These are phyloP conservation scores for Sinella curviseta DNA, from an alignment of 1,140 invertebrate species.

Conservation along the genomic window DNA sequence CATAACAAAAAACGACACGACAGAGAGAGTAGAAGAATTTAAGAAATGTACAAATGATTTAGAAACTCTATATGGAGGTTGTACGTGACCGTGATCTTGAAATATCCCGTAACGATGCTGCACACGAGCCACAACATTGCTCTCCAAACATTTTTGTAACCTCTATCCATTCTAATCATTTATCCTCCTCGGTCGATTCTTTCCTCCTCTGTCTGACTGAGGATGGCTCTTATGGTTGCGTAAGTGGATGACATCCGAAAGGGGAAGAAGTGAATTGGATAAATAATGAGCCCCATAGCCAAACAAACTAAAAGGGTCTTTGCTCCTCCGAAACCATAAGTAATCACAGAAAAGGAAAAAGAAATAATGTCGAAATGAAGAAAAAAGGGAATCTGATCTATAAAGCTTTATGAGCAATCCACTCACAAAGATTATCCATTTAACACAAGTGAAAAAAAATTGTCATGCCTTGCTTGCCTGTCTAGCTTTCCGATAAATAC, in stretches of 20 bases:
- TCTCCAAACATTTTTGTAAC: neutral
- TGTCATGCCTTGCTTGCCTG: slow-evolving; percentile 1
- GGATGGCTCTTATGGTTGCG: no score
- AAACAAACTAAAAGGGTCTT: no score
- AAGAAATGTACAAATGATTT: no score
- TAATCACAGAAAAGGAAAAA: no score
- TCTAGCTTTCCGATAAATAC: neutral
- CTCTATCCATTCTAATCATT: slow-evolving; percentile 1
- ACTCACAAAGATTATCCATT: slow-evolving; percentile 14
- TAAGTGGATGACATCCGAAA: neutral
- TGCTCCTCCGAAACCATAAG: no score
- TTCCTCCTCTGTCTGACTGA: no score
- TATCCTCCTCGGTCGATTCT: neutral
- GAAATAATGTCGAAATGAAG: no score
- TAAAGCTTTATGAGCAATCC: neutral
- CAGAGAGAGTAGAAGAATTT: neutral
- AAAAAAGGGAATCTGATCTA: neutral
- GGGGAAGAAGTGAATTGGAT: neutral
- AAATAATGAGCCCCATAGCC: neutral
- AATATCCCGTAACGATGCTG: neutral
- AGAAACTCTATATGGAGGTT: no score
- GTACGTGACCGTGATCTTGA: slow-evolving; percentile 22
- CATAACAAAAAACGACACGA: neutral
- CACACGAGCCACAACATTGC: neutral
- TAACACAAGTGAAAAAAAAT: neutral